These are phyloP conservation scores for Cryptotis parvus DNA, from an alignment of 2,113 vertebrate species.

Conservation along the genomic window DNA sequence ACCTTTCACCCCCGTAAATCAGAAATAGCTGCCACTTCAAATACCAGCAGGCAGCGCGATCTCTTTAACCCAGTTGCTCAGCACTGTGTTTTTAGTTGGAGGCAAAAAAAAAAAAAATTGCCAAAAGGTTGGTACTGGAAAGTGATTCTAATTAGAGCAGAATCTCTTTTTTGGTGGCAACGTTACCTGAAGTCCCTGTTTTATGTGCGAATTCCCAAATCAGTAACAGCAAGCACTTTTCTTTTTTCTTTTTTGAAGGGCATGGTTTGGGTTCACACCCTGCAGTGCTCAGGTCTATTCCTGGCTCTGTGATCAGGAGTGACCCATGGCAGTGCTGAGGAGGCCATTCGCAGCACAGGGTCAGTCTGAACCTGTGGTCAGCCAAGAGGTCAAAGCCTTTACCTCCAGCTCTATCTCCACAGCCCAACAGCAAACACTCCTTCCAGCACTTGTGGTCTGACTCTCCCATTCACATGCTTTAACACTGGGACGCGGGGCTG, in stretches of 20 bases:
- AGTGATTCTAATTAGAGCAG: neutral
- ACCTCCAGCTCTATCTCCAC: too few relatives aligned
- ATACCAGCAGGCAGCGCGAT: neutral
- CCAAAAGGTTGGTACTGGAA: neutral
- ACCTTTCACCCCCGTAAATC: constrained; percentile 48
- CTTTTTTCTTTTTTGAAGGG: too few relatives aligned
- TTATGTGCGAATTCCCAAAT: neutral
- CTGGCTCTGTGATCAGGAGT: too few relatives aligned
- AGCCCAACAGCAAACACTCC: neutral
- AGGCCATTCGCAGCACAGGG: too few relatives aligned
- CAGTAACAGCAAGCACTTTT: neutral
- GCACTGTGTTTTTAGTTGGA: neutral
- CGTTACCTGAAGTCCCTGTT: neutral
- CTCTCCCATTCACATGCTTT: constrained; percentile 15
- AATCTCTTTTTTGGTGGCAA: neutral
- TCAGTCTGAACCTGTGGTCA: too few relatives aligned
- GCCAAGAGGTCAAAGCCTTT: too few relatives aligned
- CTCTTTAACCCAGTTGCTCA: constrained; percentile 43
- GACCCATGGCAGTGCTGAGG: too few relatives aligned
- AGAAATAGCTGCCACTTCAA: constrained; percentile 56
- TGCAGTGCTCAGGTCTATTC: too few relatives aligned
- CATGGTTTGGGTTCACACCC: too few relatives aligned
- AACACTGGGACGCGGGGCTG: neutral
- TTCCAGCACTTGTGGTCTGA: neutral
- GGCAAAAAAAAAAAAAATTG: neutral